Percentiles rank a stretch among this genome's conserved stretches.
phyloP scores from a whole-genome alignment of 2,888 invertebrate species.

The Coenonympha glycerion region DNA sequence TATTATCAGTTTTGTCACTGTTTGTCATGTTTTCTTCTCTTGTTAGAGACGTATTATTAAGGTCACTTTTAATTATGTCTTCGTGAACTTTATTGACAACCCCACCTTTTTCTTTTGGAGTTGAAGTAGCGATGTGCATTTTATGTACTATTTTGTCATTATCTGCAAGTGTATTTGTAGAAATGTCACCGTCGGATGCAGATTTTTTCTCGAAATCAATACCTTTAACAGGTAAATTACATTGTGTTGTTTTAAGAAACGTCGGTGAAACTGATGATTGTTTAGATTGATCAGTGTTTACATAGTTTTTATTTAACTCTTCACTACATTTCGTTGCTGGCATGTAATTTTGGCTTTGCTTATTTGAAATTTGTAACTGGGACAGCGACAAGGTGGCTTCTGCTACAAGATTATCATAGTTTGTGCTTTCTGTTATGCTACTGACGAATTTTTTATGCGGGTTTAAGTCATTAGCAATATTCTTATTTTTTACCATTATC shows the following conservation, averaged over 20 bases:
- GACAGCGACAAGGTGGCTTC: no score
- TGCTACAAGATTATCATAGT: no score
- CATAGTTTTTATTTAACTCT: no score
- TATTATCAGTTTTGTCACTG: constrained; percentile 17
- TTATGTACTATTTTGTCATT: constrained; percentile 35
- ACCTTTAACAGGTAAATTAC: neutral
- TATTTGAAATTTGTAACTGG: no score
- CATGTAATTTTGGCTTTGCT: no score
- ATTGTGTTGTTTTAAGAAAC: neutral
- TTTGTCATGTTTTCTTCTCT: neutral
- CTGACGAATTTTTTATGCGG: no score
- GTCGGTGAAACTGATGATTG: neutral
- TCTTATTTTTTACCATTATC: no score
- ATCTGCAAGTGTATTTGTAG: neutral
- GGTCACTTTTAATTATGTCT: constrained; percentile 22
- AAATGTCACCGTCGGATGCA: constrained; percentile 3
- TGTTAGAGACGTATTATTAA: constrained; percentile 4
- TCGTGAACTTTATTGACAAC: constrained; percentile 11
- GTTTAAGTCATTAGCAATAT: no score
- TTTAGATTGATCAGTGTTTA: neutral
- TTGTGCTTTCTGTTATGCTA: no score
- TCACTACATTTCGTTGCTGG: no score
- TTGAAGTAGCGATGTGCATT: constrained; percentile 43
- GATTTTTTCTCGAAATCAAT: neutral
- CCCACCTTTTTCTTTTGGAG: constrained; percentile 36